Conservation (phyloP, 53 echinoderm and acorn worm species). For the Stichopus horrens region DNA sequence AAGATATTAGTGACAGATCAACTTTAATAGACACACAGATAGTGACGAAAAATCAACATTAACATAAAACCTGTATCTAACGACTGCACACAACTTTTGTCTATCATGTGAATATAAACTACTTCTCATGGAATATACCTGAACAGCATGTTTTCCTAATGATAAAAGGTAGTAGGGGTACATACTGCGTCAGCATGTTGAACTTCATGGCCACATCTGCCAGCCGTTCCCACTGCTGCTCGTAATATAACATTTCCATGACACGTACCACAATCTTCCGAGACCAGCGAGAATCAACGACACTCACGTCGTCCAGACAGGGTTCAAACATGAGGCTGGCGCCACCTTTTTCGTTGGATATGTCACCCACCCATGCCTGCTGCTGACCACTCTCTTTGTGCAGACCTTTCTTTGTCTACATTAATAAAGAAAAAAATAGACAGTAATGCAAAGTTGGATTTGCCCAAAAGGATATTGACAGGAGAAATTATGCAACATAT, state of each 20-base stretch:
- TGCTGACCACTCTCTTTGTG: not conserved
- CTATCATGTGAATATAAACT: no score
- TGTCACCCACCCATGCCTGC: slow-evolving; percentile 82
- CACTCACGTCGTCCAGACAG: slow-evolving; percentile 77
- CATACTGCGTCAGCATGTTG: slow-evolving; percentile 89
- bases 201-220: slow-evolving; percentile 96
- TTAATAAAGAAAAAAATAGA: not conserved
- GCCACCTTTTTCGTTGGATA: slow-evolving; percentile 88
- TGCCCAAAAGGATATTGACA: no score
- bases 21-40: no score
- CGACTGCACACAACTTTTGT: no score
- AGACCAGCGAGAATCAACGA: slow-evolving; percentile 88
- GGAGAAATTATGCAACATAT: no score
- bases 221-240: slow-evolving; percentile 93
- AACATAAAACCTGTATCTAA: no score
- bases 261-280: slow-evolving; percentile 83
- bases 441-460: no score
- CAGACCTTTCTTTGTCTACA: slow-evolving; percentile 16
- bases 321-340: slow-evolving; percentile 96
- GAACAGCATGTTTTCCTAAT: no score
- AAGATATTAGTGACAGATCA: no score
- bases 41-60: no score
- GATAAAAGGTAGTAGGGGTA: not conserved
- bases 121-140: no score
- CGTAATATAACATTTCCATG: slow-evolving; percentile 94